Conservation (phyloP, 2,113 vertebrate species). For the Heterotilapia buettikoferi region DNA sequence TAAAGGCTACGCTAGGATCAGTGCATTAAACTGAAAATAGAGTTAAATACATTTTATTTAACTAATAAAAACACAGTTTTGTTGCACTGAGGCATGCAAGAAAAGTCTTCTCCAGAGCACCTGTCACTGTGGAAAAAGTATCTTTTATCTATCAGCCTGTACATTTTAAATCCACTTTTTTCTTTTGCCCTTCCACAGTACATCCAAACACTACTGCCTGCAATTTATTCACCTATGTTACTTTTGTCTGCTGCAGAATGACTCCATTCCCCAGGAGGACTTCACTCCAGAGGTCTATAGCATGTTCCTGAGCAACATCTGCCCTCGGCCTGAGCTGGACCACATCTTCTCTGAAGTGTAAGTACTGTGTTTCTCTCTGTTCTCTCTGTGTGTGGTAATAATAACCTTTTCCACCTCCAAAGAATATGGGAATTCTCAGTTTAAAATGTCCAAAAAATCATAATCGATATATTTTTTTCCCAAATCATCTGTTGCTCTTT, state of each 20-base stretch:
- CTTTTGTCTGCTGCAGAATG: constrained; percentile 76
- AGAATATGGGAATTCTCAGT: background rate
- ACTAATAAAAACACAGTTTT: background rate
- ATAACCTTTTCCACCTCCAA: rapidly evolving
- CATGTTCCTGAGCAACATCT: constrained; percentile 89
- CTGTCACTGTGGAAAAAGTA: background rate
- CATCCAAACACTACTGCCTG: background rate
- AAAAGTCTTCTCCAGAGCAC: background rate
- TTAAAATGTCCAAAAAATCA: background rate
- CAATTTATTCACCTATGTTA: background rate
- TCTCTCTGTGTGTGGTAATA: background rate
- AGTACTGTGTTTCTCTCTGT: constrained; percentile 41
- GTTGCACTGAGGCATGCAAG: background rate
- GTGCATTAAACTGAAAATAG: background rate
- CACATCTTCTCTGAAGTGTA: constrained; percentile 95
- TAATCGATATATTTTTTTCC: background rate
- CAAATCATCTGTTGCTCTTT: background rate
- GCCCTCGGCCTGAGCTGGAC: constrained; percentile 91
- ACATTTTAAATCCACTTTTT: background rate
- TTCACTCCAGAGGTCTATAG: constrained; percentile 89
- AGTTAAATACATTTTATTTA: background rate
- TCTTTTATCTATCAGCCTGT: background rate
- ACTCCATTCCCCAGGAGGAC: constrained; percentile 89
- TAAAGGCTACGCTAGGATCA: rapidly evolving
- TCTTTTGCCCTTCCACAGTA: background rate